Conservation (phyloP, 2,113 vertebrate species). For the Sceloporus undulatus region DNA sequence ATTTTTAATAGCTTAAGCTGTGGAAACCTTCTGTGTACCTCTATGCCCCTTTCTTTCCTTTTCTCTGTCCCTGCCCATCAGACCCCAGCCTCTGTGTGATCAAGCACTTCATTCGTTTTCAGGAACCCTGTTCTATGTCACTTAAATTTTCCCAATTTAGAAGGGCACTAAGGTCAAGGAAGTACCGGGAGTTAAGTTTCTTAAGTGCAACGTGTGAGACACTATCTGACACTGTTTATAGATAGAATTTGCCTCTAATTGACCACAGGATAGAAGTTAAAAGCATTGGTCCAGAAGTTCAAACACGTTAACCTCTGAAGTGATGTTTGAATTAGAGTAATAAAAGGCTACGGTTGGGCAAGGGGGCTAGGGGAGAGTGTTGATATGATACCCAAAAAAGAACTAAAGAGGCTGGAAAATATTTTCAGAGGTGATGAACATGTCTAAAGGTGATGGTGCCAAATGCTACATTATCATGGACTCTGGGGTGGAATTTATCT, state of each 20-base stretch:
- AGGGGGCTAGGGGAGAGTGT: constrained; percentile 55
- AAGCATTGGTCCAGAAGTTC: constrained; percentile 81
- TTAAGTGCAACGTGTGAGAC: constrained; percentile 88
- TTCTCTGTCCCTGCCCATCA: constrained; percentile 37
- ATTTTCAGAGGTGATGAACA: constrained; percentile 70
- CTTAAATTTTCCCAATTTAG: constrained; percentile 69
- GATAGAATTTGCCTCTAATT: constrained; percentile 79
- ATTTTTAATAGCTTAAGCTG: neutral
- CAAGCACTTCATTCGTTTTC: constrained; percentile 63
- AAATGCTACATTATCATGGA: constrained; percentile 71
- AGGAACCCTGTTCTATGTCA: constrained; percentile 82
- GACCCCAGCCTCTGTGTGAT: constrained; percentile 63
- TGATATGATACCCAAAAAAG: constrained; percentile 69
- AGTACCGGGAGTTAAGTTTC: constrained; percentile 83
- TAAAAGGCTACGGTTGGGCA: constrained; percentile 63
- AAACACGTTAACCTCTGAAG: constrained; percentile 84
- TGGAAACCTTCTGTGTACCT: neutral
- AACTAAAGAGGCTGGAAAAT: constrained; percentile 63
- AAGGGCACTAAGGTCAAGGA: constrained; percentile 82
- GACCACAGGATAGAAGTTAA: constrained; percentile 85
- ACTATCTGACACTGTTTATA: constrained; percentile 89
- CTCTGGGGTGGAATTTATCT: constrained; percentile 71
- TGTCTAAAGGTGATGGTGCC: constrained; percentile 71
- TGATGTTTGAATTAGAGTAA: constrained; percentile 83
- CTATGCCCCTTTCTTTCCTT: neutral